These are phyloP conservation scores for Cossypha caffra DNA, from an alignment of 2,797 vertebrate genomes.

Conservation along the genomic window DNA sequence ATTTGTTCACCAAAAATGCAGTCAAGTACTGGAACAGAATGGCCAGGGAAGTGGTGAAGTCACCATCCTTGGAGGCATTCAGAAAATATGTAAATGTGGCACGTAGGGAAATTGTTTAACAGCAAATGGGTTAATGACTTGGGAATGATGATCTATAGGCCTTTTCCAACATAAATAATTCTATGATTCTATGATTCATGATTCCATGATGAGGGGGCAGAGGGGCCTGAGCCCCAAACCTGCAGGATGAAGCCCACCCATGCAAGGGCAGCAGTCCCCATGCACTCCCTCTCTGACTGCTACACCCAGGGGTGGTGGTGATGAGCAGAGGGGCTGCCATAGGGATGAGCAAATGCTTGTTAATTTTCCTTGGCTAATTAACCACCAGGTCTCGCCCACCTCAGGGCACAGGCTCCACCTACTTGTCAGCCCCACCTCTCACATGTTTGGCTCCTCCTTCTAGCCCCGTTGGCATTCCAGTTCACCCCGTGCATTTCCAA, in stretches of 20 bases:
- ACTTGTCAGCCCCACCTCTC: background rate
- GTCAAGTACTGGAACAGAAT: background rate
- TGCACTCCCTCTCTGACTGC: fast-evolving
- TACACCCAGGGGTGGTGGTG: no score
- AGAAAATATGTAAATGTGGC: background rate
- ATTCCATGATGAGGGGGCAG: background rate
- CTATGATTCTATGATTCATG: background rate
- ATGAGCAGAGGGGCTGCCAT: background rate
- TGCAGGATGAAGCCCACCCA: background rate
- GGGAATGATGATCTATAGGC: background rate
- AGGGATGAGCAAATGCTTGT: fast-evolving
- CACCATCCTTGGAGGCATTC: background rate
- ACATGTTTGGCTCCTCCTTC: background rate
- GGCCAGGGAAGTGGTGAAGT: background rate
- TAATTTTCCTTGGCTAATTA: background rate
- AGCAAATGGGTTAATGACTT: no score
- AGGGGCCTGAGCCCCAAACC: background rate
- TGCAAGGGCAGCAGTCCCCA: no score
- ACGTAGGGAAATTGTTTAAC: background rate
- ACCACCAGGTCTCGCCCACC: fast-evolving
- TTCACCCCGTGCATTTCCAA: background rate
- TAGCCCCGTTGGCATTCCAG: fast-evolving
- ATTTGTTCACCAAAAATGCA: background rate
- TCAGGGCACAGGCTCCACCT: background rate
- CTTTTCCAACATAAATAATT: background rate